Evolutionary conservation across 92 coral and sea anemone species (phyloP).

Genomic region (Umimayanthus kanabou): DNA sequence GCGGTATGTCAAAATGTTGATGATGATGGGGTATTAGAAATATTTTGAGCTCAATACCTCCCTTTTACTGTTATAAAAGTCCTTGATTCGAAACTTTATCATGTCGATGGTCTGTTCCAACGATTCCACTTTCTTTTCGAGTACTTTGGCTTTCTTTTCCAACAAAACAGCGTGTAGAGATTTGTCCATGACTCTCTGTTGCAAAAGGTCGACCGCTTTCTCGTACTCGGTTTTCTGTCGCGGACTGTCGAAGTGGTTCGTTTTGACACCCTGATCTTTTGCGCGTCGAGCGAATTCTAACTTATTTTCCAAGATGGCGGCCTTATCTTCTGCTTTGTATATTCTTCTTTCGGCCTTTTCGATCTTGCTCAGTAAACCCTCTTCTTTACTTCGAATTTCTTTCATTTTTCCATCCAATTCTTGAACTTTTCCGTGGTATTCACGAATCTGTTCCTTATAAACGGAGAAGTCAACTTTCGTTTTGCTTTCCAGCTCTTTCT

Average conservation of each 20-base stretch:
- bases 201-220: constrained; percentile 24
- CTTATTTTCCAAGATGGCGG: constrained; percentile 37
- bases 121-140: constrained; percentile 41
- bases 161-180: constrained; percentile 38
- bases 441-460: neutral
- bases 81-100: constrained; percentile 41
- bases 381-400: constrained; percentile 23
- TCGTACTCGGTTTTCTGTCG: constrained; percentile 24
- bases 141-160: constrained; percentile 45
- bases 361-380: constrained; percentile 3
- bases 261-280: constrained; percentile 16
- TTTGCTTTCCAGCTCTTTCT: constrained; percentile 28
- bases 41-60: constrained; percentile 42
- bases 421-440: constrained; percentile 9
- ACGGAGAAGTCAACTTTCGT: neutral
- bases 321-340: constrained; percentile 39
- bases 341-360: constrained; percentile 28
- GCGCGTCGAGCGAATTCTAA: constrained; percentile 38
- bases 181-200: constrained; percentile 40
- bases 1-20: constrained; percentile 24
- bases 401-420: constrained; percentile 13
- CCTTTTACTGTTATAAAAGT: constrained; percentile 35
- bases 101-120: constrained; percentile 37
- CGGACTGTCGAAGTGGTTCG: constrained; percentile 36
- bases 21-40: constrained; percentile 24